Conservation (phyloP, 2,113 vertebrate species). For the Hiodon tergisus region DNA sequence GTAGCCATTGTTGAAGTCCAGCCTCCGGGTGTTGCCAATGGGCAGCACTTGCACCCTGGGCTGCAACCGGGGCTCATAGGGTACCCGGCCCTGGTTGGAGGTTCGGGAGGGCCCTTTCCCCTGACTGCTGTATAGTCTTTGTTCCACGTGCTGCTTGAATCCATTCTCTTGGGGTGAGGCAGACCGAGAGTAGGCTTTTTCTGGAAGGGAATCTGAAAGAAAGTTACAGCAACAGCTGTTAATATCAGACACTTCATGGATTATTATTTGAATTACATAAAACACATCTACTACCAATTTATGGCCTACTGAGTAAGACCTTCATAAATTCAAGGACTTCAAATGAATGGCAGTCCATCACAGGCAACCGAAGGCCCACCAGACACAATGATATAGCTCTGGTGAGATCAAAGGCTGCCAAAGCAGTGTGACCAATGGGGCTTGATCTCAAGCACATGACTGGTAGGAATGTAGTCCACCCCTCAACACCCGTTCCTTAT, state of each 20-base stretch:
- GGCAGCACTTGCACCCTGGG: conserved; percentile 42
- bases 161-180: conserved; percentile 74
- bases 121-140: conserved; percentile 72
- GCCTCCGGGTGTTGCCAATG: conserved; percentile 35
- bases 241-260: neutral
- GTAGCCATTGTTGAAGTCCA: conserved; percentile 65
- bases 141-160: conserved; percentile 63
- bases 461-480: neutral
- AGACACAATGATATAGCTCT: neutral
- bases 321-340: neutral
- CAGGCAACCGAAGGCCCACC: neutral
- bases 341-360: neutral
- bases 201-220: conserved; percentile 61
- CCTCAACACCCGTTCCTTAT: neutral
- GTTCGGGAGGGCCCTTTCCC: conserved; percentile 68
- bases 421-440: no score
- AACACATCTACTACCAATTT: no score
- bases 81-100: conserved; percentile 45
- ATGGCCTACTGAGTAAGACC: no score
- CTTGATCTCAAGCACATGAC: no score
- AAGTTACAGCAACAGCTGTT: neutral
- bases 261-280: no score
- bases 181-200: conserved; percentile 62
- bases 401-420: neutral
- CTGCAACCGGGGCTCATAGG: conserved; percentile 43